phyloP scores from a whole-genome alignment of 2,113 vertebrate genomes.

The Silurus glanis region DNA sequence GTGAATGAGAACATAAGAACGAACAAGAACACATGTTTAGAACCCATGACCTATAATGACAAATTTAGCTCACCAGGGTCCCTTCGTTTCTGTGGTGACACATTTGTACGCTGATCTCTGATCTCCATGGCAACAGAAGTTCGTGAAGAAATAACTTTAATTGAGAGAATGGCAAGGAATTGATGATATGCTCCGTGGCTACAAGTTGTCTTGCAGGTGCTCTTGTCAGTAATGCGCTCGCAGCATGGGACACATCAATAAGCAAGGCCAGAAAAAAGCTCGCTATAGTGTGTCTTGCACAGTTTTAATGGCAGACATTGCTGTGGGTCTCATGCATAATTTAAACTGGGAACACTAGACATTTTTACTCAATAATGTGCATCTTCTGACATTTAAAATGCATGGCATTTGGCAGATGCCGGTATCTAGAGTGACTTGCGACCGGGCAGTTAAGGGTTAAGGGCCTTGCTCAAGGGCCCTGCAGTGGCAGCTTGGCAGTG shows the following conservation, averaged over 20 bases:
- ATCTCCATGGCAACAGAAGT: slow-evolving; percentile 53
- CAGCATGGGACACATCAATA: slow-evolving; percentile 20
- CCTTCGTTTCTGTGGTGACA: slow-evolving; percentile 29
- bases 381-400: no score
- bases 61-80: slow-evolving; percentile 27
- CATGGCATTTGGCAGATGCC: no score
- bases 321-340: neutral
- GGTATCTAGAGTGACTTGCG: no score
- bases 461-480: no score
- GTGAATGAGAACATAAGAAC: neutral
- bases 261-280: neutral
- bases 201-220: slow-evolving; percentile 16
- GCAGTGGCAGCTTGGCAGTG: no score
- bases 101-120: slow-evolving; percentile 30
- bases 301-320: neutral
- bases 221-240: slow-evolving; percentile 20
- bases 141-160: slow-evolving; percentile 47
- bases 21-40: slow-evolving; percentile 16
- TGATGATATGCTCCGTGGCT: slow-evolving; percentile 21
- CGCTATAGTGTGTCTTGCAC: neutral
- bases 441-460: no score
- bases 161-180: slow-evolving; percentile 37
- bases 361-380: no score
- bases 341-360: neutral
- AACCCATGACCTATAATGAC: neutral